Conservation (phyloP, 2,888 invertebrate species). For the Folsomia candida region DNA sequence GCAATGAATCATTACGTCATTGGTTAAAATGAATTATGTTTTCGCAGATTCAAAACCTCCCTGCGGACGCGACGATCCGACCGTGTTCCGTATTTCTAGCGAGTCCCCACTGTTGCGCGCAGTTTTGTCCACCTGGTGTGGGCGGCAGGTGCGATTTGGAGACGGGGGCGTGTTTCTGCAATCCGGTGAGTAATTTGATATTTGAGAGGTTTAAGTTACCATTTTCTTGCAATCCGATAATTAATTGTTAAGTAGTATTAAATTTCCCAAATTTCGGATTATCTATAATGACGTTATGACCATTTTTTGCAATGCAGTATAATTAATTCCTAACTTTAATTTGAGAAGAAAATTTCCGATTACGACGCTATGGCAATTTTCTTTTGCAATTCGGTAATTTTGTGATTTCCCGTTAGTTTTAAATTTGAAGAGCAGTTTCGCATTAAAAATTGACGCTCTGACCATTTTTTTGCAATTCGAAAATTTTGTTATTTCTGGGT, state of each 20-base stretch:
- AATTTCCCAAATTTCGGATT: too few species aligned
- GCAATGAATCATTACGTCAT: too few species aligned
- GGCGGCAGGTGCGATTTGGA: neutral
- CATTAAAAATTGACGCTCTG: too few species aligned
- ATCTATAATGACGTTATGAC: too few species aligned
- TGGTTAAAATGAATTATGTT: neutral
- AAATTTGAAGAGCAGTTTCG: too few species aligned
- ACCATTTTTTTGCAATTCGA: neutral
- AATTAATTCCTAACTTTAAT: too few species aligned
- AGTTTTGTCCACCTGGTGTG: constrained; percentile 1
- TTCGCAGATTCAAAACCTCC: neutral
- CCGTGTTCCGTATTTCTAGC: neutral
- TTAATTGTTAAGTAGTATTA: neutral
- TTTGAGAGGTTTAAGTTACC: too few species aligned
- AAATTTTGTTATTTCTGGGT: neutral
- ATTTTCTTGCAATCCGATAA: neutral
- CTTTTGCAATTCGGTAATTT: too few species aligned
- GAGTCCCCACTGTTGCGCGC: constrained; percentile 1
- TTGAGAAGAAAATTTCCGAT: too few species aligned
- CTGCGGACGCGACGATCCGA: neutral
- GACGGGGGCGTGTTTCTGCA: constrained; percentile 4
- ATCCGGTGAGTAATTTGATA: constrained; percentile 1
- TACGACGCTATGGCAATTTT: too few species aligned
- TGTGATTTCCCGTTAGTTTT: too few species aligned
- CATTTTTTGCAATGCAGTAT: too few species aligned